Evolutionary conservation across 2,888 invertebrate genomes (phyloP), one percentile per base, ranked within the genome.

Genomic region (Orthonychiurus folsomi): DNA sequence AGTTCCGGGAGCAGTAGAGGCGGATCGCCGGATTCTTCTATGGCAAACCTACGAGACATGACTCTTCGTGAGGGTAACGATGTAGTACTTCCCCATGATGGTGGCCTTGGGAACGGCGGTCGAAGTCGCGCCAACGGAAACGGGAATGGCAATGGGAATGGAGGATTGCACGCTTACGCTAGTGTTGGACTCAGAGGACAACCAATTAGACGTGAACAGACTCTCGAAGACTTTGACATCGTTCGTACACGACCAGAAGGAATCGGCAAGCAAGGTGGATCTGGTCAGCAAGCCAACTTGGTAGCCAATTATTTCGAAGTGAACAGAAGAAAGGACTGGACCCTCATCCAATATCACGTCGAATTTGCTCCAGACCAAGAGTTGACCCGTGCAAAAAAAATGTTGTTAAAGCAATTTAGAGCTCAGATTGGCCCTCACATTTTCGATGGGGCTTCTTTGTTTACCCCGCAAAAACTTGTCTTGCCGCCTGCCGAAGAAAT

Each of bases 281-380:
- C 75, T 24, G 87, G 88, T 0, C 70, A 63, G 0, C 75, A 60
- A n/a, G n/a, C n/a, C n/a, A n/a, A n/a, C n/a, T n/a, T n/a, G n/a
- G n/a, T n/a, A n/a, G n/a, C n/a, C n/a, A n/a, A n/a, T n/a, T n/a
- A n/a, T n/a, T n/a, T n/a, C n/a, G n/a, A n/a, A n/a, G n/a, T n/a
- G n/a, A n/a, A 84, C 1, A 82, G 84, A 1, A 69, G 70, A 15
- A 80, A 81, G 5, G 21, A 50, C 24, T 59, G 59, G n/a, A n/a
- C n/a, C n/a, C n/a, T n/a, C n/a, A n/a, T n/a, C n/a, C n/a, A n/a
- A n/a, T n/a, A n/a, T n/a, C n/a, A n/a, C n/a, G n/a, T n/a, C n/a
- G n/a, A n/a, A n/a, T n/a, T n/a, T n/a, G n/a, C n/a, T n/a, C n/a
- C 59, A 3, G 59, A 59, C 18, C 5, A 50, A 3, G 37, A 48